phyloP scores from a whole-genome alignment of 2,888 invertebrate species.

The Apodemia zela region DNA sequence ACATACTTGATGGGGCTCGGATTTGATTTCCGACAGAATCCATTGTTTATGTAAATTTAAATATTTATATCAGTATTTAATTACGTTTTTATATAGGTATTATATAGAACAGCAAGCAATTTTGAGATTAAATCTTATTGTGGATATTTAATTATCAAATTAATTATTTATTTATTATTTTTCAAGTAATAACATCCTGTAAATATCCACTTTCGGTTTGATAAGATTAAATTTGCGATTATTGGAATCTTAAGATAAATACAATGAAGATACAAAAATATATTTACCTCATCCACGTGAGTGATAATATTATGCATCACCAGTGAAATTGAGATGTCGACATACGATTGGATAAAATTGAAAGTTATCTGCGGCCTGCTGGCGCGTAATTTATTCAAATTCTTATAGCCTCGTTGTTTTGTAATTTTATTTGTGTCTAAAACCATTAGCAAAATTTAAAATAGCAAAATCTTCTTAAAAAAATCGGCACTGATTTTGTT shows the following conservation, averaged over 20 bases:
- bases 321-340: constrained; percentile 41
- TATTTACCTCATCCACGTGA: neutral
- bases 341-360: constrained; percentile 50
- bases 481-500: too few relatives aligned
- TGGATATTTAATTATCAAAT: too few relatives aligned
- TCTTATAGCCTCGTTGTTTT: neutral
- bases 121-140: too few relatives aligned
- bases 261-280: constrained; percentile 4
- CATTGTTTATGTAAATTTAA: too few relatives aligned
- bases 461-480: neutral
- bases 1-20: too few relatives aligned
- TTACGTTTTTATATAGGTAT: too few relatives aligned
- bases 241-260: neutral
- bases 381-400: constrained; percentile 31
- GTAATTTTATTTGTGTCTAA: neutral
- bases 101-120: too few relatives aligned
- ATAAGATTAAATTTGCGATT: neutral
- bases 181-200: neutral
- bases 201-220: neutral
- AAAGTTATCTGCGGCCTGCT: constrained; percentile 44
- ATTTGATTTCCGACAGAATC: too few relatives aligned
- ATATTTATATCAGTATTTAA: too few relatives aligned
- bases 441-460: neutral
- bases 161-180: too few relatives aligned
- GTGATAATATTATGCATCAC: constrained; percentile 28